phyloP scores from a whole-genome alignment of 2,113 vertebrate species.

The Gopherus flavomarginatus region DNA sequence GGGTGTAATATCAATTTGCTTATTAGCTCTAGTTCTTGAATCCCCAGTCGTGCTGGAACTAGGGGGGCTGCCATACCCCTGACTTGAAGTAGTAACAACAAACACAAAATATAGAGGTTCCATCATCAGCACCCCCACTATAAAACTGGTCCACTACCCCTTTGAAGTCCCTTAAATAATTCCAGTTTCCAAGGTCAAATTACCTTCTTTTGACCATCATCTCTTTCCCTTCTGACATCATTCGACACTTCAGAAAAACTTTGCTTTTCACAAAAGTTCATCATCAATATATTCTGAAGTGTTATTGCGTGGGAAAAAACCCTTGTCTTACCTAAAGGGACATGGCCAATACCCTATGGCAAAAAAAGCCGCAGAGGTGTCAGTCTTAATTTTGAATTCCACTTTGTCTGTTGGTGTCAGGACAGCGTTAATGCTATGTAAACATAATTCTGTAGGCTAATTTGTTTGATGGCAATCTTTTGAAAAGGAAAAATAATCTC shows the following conservation, averaged over 20 bases:
- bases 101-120: too few relatives aligned
- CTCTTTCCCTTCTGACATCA: neutral
- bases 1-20: neutral
- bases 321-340: neutral
- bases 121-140: too few relatives aligned
- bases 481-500: neutral
- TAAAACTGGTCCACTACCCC: too few relatives aligned
- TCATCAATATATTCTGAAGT: accelerated
- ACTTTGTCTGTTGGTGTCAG: neutral
- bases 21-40: neutral
- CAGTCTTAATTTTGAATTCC: neutral
- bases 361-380: neutral
- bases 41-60: too few relatives aligned
- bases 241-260: neutral
- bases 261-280: neutral
- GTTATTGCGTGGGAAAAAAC: neutral
- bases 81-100: too few relatives aligned
- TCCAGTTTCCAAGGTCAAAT: neutral
- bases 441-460: neutral
- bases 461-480: neutral
- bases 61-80: too few relatives aligned
- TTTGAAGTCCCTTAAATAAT: neutral
- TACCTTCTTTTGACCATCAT: neutral
- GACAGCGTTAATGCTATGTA: neutral
- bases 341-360: neutral